A percentile compares a stretch with the other conserved stretches of the same genome.
Evolutionary conservation across 2,113 vertebrate species (phyloP).

Genomic region (Nothobranchius furzeri): DNA sequence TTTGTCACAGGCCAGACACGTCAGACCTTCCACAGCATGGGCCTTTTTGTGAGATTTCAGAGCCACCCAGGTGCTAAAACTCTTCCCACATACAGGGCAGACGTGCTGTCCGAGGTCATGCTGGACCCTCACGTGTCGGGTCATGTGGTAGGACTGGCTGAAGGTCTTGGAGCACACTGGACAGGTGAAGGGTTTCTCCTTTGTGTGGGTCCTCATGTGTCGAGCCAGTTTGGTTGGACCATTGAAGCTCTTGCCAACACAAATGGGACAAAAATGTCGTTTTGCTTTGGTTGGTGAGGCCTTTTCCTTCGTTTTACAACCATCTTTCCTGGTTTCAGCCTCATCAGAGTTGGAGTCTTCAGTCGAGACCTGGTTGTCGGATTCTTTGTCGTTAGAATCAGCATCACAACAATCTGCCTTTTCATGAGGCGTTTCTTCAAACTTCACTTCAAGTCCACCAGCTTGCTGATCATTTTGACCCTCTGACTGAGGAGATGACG

Average conservation of each 20-base stretch:
- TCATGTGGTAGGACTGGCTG: slow-evolving; percentile 75
- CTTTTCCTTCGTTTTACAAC: not conserved
- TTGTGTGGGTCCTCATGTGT: slow-evolving; percentile 72
- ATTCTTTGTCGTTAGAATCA: slow-evolving; percentile 3
- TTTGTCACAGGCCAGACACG: slow-evolving; percentile 59
- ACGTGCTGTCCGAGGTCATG: slow-evolving; percentile 49
- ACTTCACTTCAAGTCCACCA: not conserved
- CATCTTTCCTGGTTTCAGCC: slow-evolving; percentile 5
- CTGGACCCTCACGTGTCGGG: slow-evolving; percentile 62
- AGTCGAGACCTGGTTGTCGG: not conserved
- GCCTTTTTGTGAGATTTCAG: slow-evolving; percentile 57
- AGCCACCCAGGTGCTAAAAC: slow-evolving; percentile 48
- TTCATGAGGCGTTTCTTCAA: not conserved
- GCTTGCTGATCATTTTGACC: not conserved
- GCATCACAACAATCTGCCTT: not conserved
- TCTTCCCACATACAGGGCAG: slow-evolving; percentile 63
- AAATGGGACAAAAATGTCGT: slow-evolving; percentile 60
- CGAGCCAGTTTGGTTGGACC: slow-evolving; percentile 61
- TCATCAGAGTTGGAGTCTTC: not conserved
- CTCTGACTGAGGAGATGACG: not conserved
- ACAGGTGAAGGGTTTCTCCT: slow-evolving; percentile 71
- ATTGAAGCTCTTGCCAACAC: slow-evolving; percentile 50
- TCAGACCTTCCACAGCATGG: slow-evolving; percentile 41
- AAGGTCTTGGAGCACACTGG: slow-evolving; percentile 54
- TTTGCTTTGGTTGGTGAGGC: not conserved